Percentiles rank a stretch among this genome's conserved stretches.
Conservation (phyloP, 2,113 vertebrate genomes). For the Laticauda laticaudata region DNA sequence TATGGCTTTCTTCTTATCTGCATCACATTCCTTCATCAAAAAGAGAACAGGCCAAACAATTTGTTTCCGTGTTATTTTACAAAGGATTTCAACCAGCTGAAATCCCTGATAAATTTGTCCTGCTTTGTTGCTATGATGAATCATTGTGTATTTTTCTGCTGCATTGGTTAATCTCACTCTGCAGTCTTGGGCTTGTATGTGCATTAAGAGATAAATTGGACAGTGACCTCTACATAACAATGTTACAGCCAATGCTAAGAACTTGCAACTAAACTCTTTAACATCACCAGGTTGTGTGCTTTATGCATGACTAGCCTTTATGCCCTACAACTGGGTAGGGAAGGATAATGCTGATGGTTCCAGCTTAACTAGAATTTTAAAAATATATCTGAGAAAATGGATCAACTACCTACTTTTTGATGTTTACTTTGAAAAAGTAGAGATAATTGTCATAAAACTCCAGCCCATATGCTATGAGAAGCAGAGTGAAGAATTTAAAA, state of each 20-base stretch:
- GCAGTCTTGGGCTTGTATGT: conserved; percentile 9
- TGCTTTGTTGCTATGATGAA: conserved; percentile 59
- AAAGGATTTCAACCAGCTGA: conserved; percentile 46
- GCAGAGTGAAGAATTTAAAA: neutral
- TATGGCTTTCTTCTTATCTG: conserved; percentile 16
- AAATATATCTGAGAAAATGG: conserved; percentile 8
- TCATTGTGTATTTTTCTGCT: conserved; percentile 44
- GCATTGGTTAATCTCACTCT: conserved; percentile 50
- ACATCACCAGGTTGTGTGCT: conserved; percentile 26
- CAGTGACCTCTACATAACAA: conserved; percentile 27
- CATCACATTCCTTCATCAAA: conserved; percentile 28
- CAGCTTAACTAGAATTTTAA: conserved; percentile 21
- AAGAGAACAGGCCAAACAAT: conserved; percentile 41
- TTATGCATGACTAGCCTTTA: neutral
- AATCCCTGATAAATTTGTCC: conserved; percentile 49
- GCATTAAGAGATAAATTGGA: conserved; percentile 39
- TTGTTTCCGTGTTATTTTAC: conserved; percentile 44
- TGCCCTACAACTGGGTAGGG: neutral
- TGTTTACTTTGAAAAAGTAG: conserved; percentile 23
- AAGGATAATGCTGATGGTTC: neutral
- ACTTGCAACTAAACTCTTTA: conserved; percentile 26
- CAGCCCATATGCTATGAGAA: neutral
- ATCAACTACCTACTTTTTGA: neutral
- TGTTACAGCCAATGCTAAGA: neutral
- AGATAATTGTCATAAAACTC: conserved; percentile 17